Conservation (phyloP, 2,797 vertebrate genomes). For the Myotis vivesi region DNA sequence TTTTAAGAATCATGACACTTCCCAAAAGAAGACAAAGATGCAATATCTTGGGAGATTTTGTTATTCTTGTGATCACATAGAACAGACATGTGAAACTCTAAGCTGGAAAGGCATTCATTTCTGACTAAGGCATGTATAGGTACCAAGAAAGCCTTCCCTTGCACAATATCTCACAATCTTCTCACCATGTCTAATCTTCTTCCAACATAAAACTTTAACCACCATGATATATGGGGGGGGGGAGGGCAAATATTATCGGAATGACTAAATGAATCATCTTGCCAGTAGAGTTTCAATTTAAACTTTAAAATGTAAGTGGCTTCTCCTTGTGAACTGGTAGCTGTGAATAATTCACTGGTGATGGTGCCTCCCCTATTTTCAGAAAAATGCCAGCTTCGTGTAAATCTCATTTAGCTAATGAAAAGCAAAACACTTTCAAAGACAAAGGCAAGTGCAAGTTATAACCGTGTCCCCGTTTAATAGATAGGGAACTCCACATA, state of each 20-base stretch:
- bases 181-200: background rate
- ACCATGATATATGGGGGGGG: background rate
- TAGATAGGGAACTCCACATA: background rate
- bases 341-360: background rate
- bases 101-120: background rate
- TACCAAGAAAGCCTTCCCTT: background rate
- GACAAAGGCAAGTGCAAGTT: background rate
- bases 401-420: conserved; percentile 52
- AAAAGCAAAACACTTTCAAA: conserved; percentile 50
- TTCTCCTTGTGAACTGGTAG: background rate
- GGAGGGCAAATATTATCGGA: background rate
- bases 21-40: background rate
- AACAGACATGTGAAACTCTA: background rate
- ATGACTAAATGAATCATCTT: background rate
- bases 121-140: background rate
- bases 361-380: conserved; percentile 6
- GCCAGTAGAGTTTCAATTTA: background rate
- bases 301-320: conserved; percentile 1
- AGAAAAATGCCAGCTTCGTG: conserved; percentile 53
- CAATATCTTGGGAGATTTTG: background rate
- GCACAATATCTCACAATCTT: background rate
- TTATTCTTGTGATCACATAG: background rate
- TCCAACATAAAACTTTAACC: background rate
- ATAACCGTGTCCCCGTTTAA: background rate
- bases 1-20: background rate